phyloP scores from a whole-genome alignment of 2,888 invertebrate species.

The Chironomus riparius region DNA sequence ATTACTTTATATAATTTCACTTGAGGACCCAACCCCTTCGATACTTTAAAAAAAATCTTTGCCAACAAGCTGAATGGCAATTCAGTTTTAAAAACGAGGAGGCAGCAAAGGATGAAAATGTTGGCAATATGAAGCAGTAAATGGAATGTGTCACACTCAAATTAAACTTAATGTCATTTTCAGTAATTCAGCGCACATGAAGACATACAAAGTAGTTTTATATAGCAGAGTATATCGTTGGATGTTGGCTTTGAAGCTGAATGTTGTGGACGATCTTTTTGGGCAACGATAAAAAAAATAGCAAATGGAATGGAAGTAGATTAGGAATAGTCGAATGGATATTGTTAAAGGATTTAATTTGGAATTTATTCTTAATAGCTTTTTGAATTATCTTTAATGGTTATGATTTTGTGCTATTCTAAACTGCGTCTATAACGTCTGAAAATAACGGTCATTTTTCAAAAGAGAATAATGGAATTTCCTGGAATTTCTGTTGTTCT shows the following conservation, averaged over 20 bases:
- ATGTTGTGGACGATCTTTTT: background rate
- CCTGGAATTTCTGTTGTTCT: too few species aligned
- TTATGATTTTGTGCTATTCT: too few species aligned
- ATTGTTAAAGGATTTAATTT: background rate
- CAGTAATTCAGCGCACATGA: background rate
- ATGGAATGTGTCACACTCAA: background rate
- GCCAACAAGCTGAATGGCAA: too few species aligned
- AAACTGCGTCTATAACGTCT: too few species aligned
- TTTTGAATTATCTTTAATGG: too few species aligned
- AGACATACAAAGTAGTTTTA: background rate
- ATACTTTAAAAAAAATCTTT: too few species aligned
- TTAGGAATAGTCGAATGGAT: background rate
- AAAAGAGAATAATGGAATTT: too few species aligned
- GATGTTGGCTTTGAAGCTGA: background rate
- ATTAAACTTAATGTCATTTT: background rate
- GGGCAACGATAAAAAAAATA: background rate
- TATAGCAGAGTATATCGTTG: background rate
- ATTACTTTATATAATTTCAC: too few species aligned
- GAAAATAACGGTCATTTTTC: too few species aligned
- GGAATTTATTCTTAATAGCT: too few species aligned
- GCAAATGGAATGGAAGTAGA: background rate
- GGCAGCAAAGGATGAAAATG: background rate
- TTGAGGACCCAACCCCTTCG: too few species aligned
- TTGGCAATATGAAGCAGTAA: background rate
- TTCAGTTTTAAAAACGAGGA: too few species aligned